Conservation (phyloP, 2,113 vertebrate species). For the Mormoops blainvillei region DNA sequence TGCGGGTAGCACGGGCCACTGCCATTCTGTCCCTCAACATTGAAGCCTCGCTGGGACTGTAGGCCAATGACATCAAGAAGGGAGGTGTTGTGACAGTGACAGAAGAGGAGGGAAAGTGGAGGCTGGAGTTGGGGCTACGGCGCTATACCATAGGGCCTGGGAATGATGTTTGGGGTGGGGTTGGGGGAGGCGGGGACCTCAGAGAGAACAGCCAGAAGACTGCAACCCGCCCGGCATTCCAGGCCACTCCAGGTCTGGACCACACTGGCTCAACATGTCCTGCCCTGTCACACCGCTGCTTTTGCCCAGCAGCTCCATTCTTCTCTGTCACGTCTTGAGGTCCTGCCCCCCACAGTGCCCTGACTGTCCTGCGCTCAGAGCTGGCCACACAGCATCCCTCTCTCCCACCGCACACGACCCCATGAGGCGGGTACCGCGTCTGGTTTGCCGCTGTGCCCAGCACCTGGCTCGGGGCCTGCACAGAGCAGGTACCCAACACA, state of each 20-base stretch:
- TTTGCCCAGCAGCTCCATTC: neutral
- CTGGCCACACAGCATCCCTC: neutral
- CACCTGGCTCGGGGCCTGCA: neutral
- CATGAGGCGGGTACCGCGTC: neutral
- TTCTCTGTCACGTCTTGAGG: neutral
- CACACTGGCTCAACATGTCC: accelerated
- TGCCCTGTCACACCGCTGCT: accelerated
- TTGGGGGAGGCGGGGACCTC: neutral
- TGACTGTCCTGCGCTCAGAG: neutral
- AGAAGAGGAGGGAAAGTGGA: neutral
- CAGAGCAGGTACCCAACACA: accelerated
- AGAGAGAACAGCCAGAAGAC: neutral
- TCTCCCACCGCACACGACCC: neutral
- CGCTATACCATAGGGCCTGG: too few species aligned
- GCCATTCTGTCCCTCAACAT: neutral
- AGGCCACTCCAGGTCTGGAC: neutral
- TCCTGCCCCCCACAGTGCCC: neutral
- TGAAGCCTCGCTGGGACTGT: neutral
- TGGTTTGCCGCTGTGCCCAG: neutral
- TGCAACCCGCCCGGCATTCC: accelerated
- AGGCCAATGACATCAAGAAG: neutral
- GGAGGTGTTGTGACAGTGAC: neutral
- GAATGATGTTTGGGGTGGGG: neutral
- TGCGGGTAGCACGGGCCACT: accelerated
- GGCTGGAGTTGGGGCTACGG: neutral